Evolutionary conservation across 2,888 invertebrate genomes (phyloP).

Genomic region (Aspidapion aeneum): DNA sequence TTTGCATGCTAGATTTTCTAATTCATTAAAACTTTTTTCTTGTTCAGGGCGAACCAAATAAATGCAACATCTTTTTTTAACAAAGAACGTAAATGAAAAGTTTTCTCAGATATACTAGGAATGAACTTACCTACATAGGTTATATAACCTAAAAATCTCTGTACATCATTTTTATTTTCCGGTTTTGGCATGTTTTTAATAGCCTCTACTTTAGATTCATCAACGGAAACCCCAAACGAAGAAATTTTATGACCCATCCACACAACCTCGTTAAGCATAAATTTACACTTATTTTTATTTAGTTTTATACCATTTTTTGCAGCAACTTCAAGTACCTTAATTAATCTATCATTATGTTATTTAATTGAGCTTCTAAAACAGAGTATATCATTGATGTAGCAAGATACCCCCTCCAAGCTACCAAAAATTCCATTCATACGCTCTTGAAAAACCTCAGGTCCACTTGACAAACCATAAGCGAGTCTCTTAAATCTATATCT

Average conservation of each 20-base stretch:
- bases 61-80: no score
- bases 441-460: conserved; percentile 34
- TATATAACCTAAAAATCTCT: conserved; percentile 24
- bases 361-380: conserved; percentile 20
- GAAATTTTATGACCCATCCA: conserved; percentile 26
- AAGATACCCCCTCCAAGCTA: conserved; percentile 20
- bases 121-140: not conserved
- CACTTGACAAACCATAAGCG: conserved; percentile 33
- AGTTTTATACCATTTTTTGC: conserved; percentile 24
- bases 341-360: conserved; percentile 25
- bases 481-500: conserved; percentile 33
- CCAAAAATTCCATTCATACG: conserved; percentile 28
- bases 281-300: conserved; percentile 24
- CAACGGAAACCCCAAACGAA: conserved; percentile 5
- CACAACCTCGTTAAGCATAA: conserved; percentile 20
- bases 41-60: no score
- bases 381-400: conserved; percentile 31
- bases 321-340: conserved; percentile 21
- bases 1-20: no score
- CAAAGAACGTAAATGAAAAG: no score
- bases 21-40: no score
- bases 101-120: no score
- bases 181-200: conserved; percentile 19
- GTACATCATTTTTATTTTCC: conserved; percentile 18
- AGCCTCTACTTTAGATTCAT: conserved; percentile 22